Base-by-base conservation (phyloP, 2,888 invertebrate species). In the Zeuzera pyrina region DNA sequence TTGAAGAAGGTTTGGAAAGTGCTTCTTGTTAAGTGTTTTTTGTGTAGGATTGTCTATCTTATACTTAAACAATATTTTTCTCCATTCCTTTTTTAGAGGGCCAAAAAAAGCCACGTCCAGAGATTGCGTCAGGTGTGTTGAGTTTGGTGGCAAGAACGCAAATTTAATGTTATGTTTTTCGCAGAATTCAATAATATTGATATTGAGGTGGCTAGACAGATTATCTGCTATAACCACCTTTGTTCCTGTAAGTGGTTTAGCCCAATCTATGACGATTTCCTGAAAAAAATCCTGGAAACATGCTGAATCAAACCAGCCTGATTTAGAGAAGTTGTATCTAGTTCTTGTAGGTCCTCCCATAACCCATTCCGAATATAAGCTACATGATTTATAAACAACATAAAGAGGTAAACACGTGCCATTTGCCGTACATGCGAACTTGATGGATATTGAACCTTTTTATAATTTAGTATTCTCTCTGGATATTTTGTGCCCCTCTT, bases 101-200 rank as follows among this genome's bases (percentile, higher is more conserved):
- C 38, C 26, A 33, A 56, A 56, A 27, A 45, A 47, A 10, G 48
- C 41, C 14, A 58, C 45, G 35, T 57, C 50, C n/a, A 54, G 38
- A 3, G 51, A 48, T 28, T 49, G 51, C 3, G 36, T 33, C 10
- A 52, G 26, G 31, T 57, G 52, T 6, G 52, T 48, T 1, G 45
- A 34, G 30, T 56, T 52, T 8, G 38, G 33, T 14, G 52, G 52
- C 19, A 56, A 32, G 33, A 43, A 48, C 4, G 47, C 33, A 35
- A 58, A 56, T 5, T 16, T 22, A 14, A 57, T 57, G 31, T 54
- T 38, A 32, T 49, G 31, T 25, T 49, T 33, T 10, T 47, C 24
- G 30, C 60, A 58, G 19, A 31, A 19, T 8, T 19, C 19, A 5
- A 19, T 5, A 6, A 19, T 8, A 19, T 5, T 19, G 8, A 19